Evolutionary conservation across 1,140 invertebrate species (phyloP), one percentile per base, ranked within the genome.

Genomic region (Lordiphosa clarofinis): DNA sequence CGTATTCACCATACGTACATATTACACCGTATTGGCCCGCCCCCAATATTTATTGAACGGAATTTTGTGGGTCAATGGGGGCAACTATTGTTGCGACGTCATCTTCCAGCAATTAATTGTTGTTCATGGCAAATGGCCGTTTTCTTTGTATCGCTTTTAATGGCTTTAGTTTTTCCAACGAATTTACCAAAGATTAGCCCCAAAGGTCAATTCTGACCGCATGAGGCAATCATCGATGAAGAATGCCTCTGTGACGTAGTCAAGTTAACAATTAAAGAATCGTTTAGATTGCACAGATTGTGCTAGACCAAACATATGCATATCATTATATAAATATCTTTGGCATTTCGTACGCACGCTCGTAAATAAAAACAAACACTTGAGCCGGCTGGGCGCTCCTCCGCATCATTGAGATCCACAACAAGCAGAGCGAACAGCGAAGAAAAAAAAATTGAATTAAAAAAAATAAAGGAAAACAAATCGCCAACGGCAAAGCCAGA

Each of bases 341-440:
- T 42, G 53, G 63, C 15, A 66, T 67, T 62, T 56, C 61, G 40
- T 60, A 56, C 48, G 56, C 56, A 53, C 38, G 48, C 42, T 73
- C 68, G 68, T 72, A 73, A 67, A 73, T 62, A 56, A 66, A 66
- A 63, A 46, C 54, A 57, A 73, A 62, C 70, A 73, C 71, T 73
- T 73, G 71, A 73, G 70, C 35, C 37, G 61, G 49, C 55, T 64
- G 59, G 50, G 8, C 37, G 67, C 33, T 62, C 12, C 54, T 55
- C 39, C 37, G 47, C 13, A 42, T 43, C 21, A 13, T 15, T 36
- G 8, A 38, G 13, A 49, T 49, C 15, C 19, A 19, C 19, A 33
- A 8, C 48, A 54, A 15, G 12, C 28, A 12, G 48, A 50, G 48
- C 21, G 21, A 24, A 6, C 4, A 50, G 36, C 48, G 39, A 50